phyloP scores from a whole-genome alignment of 2,797 vertebrate genomes.

The Phrynocephalus forsythii region DNA sequence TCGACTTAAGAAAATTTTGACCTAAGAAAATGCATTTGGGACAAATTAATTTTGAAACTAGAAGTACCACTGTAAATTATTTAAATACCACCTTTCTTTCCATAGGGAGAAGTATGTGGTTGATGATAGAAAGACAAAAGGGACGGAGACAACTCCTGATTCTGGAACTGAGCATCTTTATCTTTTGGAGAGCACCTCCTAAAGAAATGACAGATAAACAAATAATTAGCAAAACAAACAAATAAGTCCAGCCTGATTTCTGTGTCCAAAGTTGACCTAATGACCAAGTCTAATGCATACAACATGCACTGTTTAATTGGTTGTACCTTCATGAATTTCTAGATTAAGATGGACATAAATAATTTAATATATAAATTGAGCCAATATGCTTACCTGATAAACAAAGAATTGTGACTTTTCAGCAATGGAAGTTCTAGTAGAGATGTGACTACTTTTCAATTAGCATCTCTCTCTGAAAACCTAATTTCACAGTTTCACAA shows the following conservation, averaged over 20 bases:
- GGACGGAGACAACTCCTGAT: neutral
- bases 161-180: neutral
- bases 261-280: neutral
- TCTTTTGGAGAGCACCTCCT: neutral
- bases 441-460: conserved; percentile 36
- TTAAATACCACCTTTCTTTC: too few relatives aligned
- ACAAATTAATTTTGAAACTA: too few relatives aligned
- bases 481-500: conserved; percentile 45
- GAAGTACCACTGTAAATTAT: too few relatives aligned
- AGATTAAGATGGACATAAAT: neutral
- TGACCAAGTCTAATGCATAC: neutral
- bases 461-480: conserved; percentile 41
- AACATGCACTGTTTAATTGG: conserved; percentile 26
- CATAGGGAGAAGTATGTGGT: neutral
- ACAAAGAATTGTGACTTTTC: conserved; percentile 28
- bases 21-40: too few relatives aligned
- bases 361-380: conserved; percentile 33
- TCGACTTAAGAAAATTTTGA: too few relatives aligned
- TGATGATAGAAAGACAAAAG: too few relatives aligned
- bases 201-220: too few relatives aligned
- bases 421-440: conserved; percentile 17
- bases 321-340: conserved; percentile 6
- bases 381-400: conserved; percentile 17
- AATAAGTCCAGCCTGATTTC: neutral
- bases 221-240: neutral